These are phyloP conservation scores for Rousettus madagascariensis DNA, from an alignment of 2,797 vertebrate genomes.

Conservation along the genomic window DNA sequence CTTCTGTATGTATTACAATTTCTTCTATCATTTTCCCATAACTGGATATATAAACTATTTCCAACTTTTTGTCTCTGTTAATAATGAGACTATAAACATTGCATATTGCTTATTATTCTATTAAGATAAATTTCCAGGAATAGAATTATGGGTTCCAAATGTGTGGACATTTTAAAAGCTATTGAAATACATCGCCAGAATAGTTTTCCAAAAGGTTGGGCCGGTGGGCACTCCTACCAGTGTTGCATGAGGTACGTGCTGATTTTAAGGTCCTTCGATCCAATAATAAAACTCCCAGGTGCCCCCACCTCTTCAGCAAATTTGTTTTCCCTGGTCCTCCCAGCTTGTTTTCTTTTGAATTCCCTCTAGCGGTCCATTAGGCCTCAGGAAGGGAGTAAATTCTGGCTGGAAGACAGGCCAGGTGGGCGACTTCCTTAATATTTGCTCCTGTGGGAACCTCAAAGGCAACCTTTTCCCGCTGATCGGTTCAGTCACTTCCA, in stretches of 20 bases:
- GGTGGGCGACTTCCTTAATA: constrained; percentile 58
- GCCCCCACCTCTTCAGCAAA: background rate
- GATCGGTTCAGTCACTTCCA: constrained; percentile 43
- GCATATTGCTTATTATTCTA: background rate
- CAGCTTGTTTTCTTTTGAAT: constrained; percentile 52
- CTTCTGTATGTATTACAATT: background rate
- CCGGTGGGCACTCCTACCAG: background rate
- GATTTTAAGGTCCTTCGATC: background rate
- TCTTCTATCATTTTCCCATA: background rate
- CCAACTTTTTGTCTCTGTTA: background rate
- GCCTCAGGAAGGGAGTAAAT: constrained; percentile 57
- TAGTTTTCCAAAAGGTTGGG: background rate
- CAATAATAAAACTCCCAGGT: background rate
- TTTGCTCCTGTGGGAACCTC: constrained; percentile 63
- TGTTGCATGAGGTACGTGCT: background rate
- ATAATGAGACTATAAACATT: background rate
- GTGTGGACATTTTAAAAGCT: background rate
- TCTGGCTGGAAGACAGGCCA: background rate
- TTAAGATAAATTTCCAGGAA: background rate
- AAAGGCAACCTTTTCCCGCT: background rate
- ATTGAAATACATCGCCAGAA: background rate
- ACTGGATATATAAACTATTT: background rate
- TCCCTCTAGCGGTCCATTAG: background rate
- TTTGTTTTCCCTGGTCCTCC: background rate
- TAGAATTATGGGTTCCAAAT: background rate